Conservation (phyloP, 2,113 vertebrate species). For the Cnemophilus loriae region DNA sequence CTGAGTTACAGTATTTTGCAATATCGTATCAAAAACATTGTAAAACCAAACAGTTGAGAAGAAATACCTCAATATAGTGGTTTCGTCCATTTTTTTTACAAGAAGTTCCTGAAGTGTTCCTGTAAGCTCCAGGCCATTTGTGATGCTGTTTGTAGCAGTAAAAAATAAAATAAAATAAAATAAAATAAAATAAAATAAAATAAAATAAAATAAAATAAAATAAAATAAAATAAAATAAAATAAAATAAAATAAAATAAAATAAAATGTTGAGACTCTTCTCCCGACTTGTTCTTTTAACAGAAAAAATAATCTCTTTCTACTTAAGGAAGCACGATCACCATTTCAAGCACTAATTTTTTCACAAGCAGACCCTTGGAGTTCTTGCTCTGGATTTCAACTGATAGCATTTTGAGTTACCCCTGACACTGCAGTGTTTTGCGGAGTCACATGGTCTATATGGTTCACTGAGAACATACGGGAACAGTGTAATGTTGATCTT, state of each 20-base stretch:
- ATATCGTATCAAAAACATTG: not conserved
- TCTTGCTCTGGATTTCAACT: not conserved
- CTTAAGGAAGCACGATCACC: rapidly evolving
- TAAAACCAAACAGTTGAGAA: not conserved
- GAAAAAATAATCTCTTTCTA: not conserved
- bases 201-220: too few species aligned
- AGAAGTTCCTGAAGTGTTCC: not conserved
- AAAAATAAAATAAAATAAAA: not conserved
- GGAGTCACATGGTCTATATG: not conserved
- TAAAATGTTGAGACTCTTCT: not conserved
- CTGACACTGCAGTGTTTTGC: not conserved
- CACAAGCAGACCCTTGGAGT: not conserved
- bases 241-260: not conserved
- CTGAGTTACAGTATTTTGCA: not conserved
- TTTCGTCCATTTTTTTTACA: not conserved
- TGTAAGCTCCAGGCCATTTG: not conserved
- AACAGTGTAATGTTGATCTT: not conserved
- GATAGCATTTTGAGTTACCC: not conserved
- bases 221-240: too few species aligned
- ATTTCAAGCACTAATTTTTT: not conserved
- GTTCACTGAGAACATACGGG: not conserved
- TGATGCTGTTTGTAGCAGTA: not conserved
- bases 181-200: too few species aligned
- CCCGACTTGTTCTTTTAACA: not conserved
- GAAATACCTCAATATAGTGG: not conserved